These are phyloP conservation scores for Delichon dasypus DNA, from an alignment of 2,797 vertebrate genomes.

Conservation along the genomic window DNA sequence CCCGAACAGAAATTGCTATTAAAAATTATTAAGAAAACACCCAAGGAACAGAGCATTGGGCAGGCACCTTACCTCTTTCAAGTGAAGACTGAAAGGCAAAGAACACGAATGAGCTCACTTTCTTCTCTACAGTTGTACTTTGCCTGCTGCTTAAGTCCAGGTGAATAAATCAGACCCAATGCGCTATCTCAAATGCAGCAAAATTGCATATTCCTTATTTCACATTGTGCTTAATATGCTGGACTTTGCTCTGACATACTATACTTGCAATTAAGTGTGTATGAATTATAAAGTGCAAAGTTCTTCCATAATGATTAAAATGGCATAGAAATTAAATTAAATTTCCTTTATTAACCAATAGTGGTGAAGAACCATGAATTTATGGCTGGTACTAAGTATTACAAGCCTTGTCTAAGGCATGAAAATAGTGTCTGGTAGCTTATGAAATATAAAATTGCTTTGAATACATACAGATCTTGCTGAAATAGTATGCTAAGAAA, in stretches of 20 bases:
- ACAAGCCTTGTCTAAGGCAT: neutral
- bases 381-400: neutral
- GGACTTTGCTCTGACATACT: slow-evolving; percentile 39
- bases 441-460: neutral
- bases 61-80: slow-evolving; percentile 53
- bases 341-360: neutral
- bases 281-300: slow-evolving; percentile 30
- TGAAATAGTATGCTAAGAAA: neutral
- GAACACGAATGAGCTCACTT: neutral
- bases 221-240: neutral
- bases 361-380: neutral
- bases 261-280: neutral
- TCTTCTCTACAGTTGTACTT: slow-evolving; percentile 22
- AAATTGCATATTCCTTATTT: slow-evolving; percentile 29
- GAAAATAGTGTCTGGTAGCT: neutral
- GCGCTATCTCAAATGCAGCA: slow-evolving; percentile 47
- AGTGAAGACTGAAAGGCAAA: neutral
- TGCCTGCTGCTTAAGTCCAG: slow-evolving; percentile 52
- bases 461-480: neutral
- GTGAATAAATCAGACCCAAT: slow-evolving; percentile 42
- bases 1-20: neutral
- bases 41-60: neutral
- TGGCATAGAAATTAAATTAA: neutral
- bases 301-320: neutral
- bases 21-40: slow-evolving; percentile 12